Percentiles rank a stretch among this genome's conserved stretches.
Evolutionary conservation across 2,113 vertebrate species (phyloP).

Genomic region (Aptenodytes patagonicus): DNA sequence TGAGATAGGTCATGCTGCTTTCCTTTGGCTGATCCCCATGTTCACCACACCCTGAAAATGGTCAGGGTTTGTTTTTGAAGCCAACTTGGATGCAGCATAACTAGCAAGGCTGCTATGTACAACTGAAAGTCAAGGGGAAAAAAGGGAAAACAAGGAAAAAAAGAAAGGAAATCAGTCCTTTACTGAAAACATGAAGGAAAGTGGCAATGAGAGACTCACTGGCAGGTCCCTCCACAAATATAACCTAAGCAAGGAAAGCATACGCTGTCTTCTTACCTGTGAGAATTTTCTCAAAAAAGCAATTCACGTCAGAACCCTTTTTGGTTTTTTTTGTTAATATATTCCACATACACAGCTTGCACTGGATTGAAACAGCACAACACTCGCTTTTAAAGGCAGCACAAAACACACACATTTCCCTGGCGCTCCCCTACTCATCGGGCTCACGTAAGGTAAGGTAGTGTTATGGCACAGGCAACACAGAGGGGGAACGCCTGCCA

Average conservation of each 20-base stretch:
- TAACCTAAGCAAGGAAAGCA: slow-evolving; percentile 10
- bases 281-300: slow-evolving; percentile 37
- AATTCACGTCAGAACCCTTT: not conserved
- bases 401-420: not conserved
- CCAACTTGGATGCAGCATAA: not conserved
- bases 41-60: not conserved
- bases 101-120: not conserved
- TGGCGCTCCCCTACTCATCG: not conserved
- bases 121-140: not conserved
- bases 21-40: not conserved
- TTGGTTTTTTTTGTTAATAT: not conserved
- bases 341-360: slow-evolving; percentile 15
- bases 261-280: slow-evolving; percentile 64
- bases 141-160: not conserved
- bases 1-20: not conserved
- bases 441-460: not conserved
- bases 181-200: not conserved
- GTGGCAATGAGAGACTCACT: slow-evolving; percentile 15
- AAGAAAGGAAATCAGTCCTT: not conserved
- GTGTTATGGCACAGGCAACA: slow-evolving; percentile 58
- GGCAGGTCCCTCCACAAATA: not conserved
- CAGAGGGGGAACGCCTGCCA: slow-evolving; percentile 22
- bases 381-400: not conserved
- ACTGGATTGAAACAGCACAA: slow-evolving; percentile 33
- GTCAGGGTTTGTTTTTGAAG: not conserved